phyloP scores from a whole-genome alignment of 2,113 vertebrate genomes.

The Saccopteryx leptura region DNA sequence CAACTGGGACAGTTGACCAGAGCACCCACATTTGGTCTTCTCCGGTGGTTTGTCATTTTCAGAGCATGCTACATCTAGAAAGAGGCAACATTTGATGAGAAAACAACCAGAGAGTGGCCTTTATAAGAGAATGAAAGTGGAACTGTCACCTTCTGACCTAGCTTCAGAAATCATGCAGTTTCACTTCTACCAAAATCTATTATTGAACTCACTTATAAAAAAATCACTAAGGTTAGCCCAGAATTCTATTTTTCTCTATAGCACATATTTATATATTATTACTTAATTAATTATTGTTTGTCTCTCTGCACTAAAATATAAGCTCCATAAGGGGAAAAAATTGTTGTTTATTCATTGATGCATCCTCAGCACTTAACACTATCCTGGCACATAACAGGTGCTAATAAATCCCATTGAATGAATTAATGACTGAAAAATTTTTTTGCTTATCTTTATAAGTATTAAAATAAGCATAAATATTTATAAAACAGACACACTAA shows the following conservation, averaged over 20 bases:
- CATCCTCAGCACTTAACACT: not conserved
- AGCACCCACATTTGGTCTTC: not conserved
- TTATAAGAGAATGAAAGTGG: not conserved
- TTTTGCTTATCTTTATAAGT: not conserved
- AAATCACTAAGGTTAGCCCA: not conserved
- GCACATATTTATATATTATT: not conserved
- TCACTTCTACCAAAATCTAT: not conserved
- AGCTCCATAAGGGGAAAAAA: not conserved
- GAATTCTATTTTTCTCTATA: conserved; percentile 6
- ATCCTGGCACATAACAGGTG: not conserved
- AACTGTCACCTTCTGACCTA: not conserved
- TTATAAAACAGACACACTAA: not conserved
- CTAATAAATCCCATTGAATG: not conserved
- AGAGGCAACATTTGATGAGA: not conserved
- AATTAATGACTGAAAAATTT: not conserved
- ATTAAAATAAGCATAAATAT: not conserved
- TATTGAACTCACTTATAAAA: not conserved
- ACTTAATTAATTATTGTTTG: not conserved
- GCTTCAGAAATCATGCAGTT: not conserved
- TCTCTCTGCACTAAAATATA: not conserved
- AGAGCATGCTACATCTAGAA: not conserved
- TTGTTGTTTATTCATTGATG: not conserved
- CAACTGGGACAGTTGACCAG: not conserved
- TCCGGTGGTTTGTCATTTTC: not conserved
- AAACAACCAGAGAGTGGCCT: not conserved